phyloP scores from a whole-genome alignment of 2,888 invertebrate genomes.

The Zonitis immaculata region DNA sequence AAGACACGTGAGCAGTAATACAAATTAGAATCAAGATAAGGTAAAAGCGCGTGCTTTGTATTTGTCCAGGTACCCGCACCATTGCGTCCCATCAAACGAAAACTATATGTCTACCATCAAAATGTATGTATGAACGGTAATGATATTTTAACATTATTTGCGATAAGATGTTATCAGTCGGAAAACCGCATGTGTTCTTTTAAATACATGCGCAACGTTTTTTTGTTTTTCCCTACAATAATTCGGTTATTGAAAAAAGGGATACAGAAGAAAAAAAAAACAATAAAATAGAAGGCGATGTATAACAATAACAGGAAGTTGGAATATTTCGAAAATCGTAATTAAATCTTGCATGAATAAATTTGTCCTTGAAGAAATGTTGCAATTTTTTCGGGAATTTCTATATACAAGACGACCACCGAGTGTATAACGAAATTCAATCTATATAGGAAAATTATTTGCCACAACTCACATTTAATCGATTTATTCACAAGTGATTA shows the following conservation, averaged over 20 bases:
- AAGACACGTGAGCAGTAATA: conserved; percentile 24
- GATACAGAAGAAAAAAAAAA: too few species aligned
- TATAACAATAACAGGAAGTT: conserved; percentile 7
- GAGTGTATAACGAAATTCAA: neutral
- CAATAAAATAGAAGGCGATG: neutral
- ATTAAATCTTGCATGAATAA: neutral
- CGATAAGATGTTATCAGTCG: conserved; percentile 20
- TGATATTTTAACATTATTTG: conserved; percentile 23
- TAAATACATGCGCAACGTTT: neutral
- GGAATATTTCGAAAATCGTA: neutral
- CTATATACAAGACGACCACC: neutral
- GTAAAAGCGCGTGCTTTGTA: conserved; percentile 29
- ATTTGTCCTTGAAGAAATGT: neutral
- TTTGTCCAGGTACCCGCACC: conserved; percentile 38
- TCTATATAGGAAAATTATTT: neutral
- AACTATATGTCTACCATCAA: neutral
- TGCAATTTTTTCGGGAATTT: neutral
- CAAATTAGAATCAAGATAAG: conserved; percentile 30
- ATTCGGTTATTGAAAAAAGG: too few species aligned
- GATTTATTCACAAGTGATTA: neutral
- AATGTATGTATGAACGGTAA: conserved; percentile 24
- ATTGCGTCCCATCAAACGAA: conserved; percentile 20
- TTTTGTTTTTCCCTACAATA: too few species aligned
- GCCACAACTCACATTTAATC: conserved; percentile 3
- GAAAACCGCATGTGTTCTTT: conserved; percentile 24